Conservation (phyloP, 2,113 vertebrate genomes). For the Cyprinodon tularosa region DNA sequence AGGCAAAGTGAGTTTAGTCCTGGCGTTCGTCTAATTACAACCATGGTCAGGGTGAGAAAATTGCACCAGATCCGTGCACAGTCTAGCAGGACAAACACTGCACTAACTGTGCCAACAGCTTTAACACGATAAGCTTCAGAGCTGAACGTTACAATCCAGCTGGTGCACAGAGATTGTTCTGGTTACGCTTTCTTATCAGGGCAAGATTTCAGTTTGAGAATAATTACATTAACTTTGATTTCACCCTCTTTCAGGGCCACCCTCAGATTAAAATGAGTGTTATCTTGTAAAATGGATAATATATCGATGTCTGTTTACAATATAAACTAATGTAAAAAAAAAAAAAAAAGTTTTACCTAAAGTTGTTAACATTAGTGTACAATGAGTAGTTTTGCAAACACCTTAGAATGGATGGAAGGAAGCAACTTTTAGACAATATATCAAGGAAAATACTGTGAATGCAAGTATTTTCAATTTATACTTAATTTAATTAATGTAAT, state of each 20-base stretch:
- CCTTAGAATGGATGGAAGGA: not conserved
- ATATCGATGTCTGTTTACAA: not conserved
- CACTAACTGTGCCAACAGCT: slow-evolving; percentile 30
- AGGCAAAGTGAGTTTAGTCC: slow-evolving; percentile 56
- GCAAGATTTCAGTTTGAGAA: slow-evolving; percentile 2
- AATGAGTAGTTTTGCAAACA: not conserved
- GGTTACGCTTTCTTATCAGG: not conserved
- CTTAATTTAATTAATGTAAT: not conserved
- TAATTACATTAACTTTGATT: slow-evolving; percentile 1
- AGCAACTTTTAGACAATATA: not conserved
- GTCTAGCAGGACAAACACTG: slow-evolving; percentile 29
- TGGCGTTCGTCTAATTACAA: slow-evolving; percentile 72
- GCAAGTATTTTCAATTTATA: not conserved
- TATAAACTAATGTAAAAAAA: not conserved
- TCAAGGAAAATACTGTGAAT: not conserved
- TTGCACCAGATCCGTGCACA: slow-evolving; percentile 33
- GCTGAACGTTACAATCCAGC: slow-evolving; percentile 6
- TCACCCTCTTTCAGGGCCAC: not conserved
- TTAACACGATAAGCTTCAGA: slow-evolving; percentile 19
- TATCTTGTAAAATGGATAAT: not conserved
- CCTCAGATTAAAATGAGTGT: not conserved
- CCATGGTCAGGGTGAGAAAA: slow-evolving; percentile 56
- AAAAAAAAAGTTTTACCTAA: not conserved
- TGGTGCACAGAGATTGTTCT: not conserved
- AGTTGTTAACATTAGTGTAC: not conserved